Conservation (phyloP, 2,888 invertebrate genomes). For the Leucania comma region DNA sequence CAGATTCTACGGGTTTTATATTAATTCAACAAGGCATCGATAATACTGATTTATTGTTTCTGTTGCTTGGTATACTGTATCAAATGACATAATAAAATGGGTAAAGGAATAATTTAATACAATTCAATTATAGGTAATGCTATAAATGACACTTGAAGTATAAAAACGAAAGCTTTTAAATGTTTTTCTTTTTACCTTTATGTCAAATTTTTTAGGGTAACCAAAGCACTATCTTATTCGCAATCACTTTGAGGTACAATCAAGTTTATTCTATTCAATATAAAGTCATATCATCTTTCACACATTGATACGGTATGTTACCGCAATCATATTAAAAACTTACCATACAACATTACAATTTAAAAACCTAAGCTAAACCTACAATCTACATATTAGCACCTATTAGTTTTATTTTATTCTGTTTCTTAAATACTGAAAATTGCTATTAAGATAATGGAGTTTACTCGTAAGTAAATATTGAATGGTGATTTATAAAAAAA, state of each 20-base stretch:
- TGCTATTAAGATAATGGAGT: background rate
- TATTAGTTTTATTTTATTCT: no score
- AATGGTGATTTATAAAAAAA: no score
- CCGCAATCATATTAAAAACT: no score
- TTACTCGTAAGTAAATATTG: no score
- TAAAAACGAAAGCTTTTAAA: background rate
- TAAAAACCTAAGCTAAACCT: no score
- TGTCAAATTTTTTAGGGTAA: background rate
- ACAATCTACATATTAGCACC: no score
- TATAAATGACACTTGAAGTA: background rate
- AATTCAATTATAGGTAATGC: background rate
- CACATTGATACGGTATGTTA: no score
- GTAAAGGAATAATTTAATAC: background rate
- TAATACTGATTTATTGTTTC: constrained; percentile 17
- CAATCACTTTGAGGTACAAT: no score
- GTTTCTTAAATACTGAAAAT: background rate
- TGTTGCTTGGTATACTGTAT: constrained; percentile 11
- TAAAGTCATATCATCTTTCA: no score
- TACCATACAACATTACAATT: no score
- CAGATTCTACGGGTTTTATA: background rate
- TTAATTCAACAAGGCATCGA: background rate
- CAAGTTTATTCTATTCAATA: no score
- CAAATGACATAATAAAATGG: constrained; percentile 21
- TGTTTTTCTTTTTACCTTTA: background rate
- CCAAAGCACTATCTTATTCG: no score